These are phyloP conservation scores for Cenopis cana DNA, from an alignment of 2,888 invertebrate species.

Conservation along the genomic window DNA sequence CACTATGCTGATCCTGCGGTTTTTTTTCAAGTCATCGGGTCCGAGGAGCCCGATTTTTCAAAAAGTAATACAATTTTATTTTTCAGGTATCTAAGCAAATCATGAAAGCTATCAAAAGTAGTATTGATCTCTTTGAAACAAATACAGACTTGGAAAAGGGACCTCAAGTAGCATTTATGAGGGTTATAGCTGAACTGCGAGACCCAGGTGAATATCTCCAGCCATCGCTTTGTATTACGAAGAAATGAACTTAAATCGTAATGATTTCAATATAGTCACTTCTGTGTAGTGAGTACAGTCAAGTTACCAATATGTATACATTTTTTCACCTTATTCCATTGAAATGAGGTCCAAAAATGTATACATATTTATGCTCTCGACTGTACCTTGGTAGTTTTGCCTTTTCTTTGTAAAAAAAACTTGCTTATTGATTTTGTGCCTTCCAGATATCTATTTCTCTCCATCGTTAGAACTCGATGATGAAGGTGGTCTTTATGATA, in stretches of 20 bases:
- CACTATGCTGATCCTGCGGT: too few species aligned
- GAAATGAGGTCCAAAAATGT: too few species aligned
- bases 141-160: constrained; percentile 86
- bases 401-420: not conserved
- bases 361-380: too few species aligned
- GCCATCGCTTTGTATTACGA: too few species aligned
- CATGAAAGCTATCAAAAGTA: constrained; percentile 77
- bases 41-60: too few species aligned
- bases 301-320: too few species aligned
- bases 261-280: not conserved
- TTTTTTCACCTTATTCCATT: too few species aligned
- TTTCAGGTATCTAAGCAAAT: constrained; percentile 73
- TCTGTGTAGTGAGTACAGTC: too few species aligned
- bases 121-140: constrained; percentile 84
- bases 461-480: constrained; percentile 90
- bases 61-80: constrained; percentile 8
- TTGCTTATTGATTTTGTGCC: not conserved
- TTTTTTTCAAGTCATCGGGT: too few species aligned
- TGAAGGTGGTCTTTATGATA: constrained; percentile 87
- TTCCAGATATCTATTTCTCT: constrained; percentile 87
- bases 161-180: constrained; percentile 89
- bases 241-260: too few species aligned
- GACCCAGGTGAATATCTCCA: constrained; percentile 84
- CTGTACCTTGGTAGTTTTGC: not conserved
- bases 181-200: constrained; percentile 89